Base-by-base conservation (phyloP, 2,113 vertebrate genomes). In the Panthera uncia region DNA sequence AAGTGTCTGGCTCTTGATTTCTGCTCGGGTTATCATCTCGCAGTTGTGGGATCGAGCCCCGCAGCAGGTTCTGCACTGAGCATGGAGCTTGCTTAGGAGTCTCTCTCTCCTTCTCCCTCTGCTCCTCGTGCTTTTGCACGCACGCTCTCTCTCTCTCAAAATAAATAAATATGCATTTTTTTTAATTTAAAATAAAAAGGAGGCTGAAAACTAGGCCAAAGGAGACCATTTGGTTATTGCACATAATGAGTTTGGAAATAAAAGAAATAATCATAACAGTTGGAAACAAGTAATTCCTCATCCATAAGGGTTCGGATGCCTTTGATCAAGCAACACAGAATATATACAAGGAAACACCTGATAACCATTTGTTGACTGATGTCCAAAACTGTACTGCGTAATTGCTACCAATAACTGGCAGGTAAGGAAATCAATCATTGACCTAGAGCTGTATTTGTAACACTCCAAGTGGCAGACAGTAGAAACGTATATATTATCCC, bases 241-340 rank as follows among this genome's bases (percentile, higher is more conserved):
- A 91, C 14, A 19, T 65, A 69, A 81, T 82, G n/a, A 83, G 21
- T 63, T 85, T 16, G 18, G 95, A 27, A 27, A 82, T 31, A 95
- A 92, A 91, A 96, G 25, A 91, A 93, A 96, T 74, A 66, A 69
- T 52, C 10, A 33, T 78, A 83, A 50, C 1, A 80, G 71, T 33
- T 92, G 61, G 57, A 83, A 92, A 81, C 27, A 87, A 92, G 50
- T 57, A 84, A 83, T 78, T 81, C 45, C 29, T 97, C 57, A 91
- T 48, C 36, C 38, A 50, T 57, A 90, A 88, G 31, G 85, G 36
- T 15, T 78, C 45, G 41, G 16, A 84, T 48, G 52, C 87, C 79
- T 80, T 80, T 65, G 36, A 86, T 71, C 69, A 74, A 91, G n/a
- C 80, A 85, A 85, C 15, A 66, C 1, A 11, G 11, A 95, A 29